Evolutionary conservation across 2,888 invertebrate species (phyloP), one percentile per base, ranked within the genome.

Genomic region (Scaptomyza polygonia): DNA sequence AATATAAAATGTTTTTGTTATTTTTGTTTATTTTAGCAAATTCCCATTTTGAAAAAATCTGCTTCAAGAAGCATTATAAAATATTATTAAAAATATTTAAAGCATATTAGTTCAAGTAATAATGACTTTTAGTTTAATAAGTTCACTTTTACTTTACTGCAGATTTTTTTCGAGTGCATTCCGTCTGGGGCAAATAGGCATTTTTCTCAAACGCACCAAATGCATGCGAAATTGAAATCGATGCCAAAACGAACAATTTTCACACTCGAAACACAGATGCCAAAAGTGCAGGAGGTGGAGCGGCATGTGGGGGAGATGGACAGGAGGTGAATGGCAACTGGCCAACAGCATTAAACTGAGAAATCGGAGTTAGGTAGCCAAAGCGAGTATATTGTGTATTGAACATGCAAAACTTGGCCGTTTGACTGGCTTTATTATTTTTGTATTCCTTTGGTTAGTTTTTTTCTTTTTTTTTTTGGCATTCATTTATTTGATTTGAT

Each of bases 181-280:
- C 11, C 11, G 52, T 12, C 32, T 34, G 54, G 29, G 54, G 29
- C 12, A 21, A 9, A 25, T 62, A 39, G 42, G 52, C 52, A 34
- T 32, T 5, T 45, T 29, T 2, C 29, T 34, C 51, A 25, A 67
- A 79, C 86, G 86, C 80, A 85, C 67, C 69, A 71, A 83, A 77
- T 69, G 63, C 69, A 79, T 70, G 69, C 67, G 58, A 83, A 85
- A 82, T 76, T 68, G 69, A 81, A 77, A 70, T 74, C 75, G 58
- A 70, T 75, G 82, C 65, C 59, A 67, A 59, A 66, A 47, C 64
- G 62, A 65, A 59, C 68, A 67, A 53, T 78, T 74, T 81, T 78
- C 75, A 68, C 78, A 78, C 81, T 52, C 65, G 54, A 58, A 54
- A 44, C 48, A 32, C 48, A 39, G 39, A 39, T 39, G 39, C 39